Percentiles rank a stretch among this genome's conserved stretches.
These are phyloP conservation scores for Poeciliopsis retropinna DNA, from an alignment of 2,113 vertebrate genomes.

Conservation along the genomic window DNA sequence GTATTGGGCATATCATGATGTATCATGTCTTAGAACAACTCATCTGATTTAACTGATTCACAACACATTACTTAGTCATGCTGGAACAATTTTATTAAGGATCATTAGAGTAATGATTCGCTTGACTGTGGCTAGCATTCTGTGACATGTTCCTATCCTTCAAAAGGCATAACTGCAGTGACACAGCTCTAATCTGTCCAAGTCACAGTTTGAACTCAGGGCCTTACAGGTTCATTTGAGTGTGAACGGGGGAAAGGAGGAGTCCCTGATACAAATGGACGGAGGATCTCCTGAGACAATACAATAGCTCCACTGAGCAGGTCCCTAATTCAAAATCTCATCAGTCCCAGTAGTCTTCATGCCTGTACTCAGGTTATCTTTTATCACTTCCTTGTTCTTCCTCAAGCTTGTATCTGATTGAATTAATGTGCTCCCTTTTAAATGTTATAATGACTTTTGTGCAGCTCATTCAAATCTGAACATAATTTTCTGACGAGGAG, in stretches of 20 bases:
- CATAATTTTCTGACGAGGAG: constrained; percentile 32
- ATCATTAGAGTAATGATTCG: neutral
- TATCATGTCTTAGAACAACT: neutral
- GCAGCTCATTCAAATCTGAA: constrained; percentile 64
- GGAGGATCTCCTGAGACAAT: constrained; percentile 60
- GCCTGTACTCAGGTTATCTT: constrained; percentile 54
- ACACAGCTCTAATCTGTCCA: constrained; percentile 28
- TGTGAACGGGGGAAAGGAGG: constrained; percentile 64
- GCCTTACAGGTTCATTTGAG: constrained; percentile 65
- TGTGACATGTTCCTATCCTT: neutral
- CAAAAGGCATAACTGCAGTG: constrained; percentile 13
- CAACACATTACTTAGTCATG: neutral
- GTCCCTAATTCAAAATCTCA: constrained; percentile 51
- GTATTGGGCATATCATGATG: neutral
- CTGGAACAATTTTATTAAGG: neutral
- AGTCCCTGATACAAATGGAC: constrained; percentile 55
- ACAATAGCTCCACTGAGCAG: constrained; percentile 69
- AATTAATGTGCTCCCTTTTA: constrained; percentile 61
- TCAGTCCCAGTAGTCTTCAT: constrained; percentile 48
- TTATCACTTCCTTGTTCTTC: constrained; percentile 69
- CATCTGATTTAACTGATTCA: neutral
- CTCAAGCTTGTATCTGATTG: constrained; percentile 65
- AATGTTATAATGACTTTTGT: constrained; percentile 49
- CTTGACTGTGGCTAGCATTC: constrained; percentile 2
- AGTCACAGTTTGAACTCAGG: constrained; percentile 42